A percentile compares a stretch with the other conserved stretches of the same genome.
These are phyloP conservation scores for Smutsia temminckii DNA, from an alignment of 2,797 vertebrate species.

Conservation along the genomic window DNA sequence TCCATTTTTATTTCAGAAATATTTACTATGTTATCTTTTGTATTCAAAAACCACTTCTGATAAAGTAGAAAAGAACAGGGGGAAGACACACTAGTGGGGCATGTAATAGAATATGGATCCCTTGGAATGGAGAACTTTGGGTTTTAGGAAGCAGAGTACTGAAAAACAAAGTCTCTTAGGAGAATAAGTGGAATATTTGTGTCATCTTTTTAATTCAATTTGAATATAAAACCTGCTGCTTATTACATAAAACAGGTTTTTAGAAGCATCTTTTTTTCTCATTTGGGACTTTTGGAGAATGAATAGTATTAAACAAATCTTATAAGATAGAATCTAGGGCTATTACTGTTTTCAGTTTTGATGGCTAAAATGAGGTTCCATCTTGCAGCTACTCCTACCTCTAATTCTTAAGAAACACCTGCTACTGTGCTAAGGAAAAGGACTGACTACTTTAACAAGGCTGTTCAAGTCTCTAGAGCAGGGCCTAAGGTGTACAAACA, in stretches of 20 bases:
- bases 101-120: background rate
- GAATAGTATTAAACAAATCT: background rate
- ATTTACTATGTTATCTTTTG: background rate
- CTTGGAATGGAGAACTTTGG: background rate
- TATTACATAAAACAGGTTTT: conserved; percentile 14
- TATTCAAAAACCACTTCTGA: background rate
- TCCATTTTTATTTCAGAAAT: conserved; percentile 56
- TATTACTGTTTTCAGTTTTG: background rate
- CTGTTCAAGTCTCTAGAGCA: conserved; percentile 13
- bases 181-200: background rate
- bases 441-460: background rate
- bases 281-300: background rate
- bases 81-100: background rate
- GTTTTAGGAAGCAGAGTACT: background rate
- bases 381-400: background rate
- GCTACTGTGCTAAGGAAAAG: background rate
- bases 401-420: background rate
- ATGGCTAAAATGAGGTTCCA: background rate
- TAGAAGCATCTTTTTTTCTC: background rate
- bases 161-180: background rate
- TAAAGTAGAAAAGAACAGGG: conserved; percentile 33
- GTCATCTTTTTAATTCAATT: conserved; percentile 10
- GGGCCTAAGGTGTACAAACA: background rate
- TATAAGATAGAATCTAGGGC: background rate
- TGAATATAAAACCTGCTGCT: conserved; percentile 11